These are phyloP conservation scores for Xestia xanthographa DNA, from an alignment of 2,888 invertebrate species.

Conservation along the genomic window DNA sequence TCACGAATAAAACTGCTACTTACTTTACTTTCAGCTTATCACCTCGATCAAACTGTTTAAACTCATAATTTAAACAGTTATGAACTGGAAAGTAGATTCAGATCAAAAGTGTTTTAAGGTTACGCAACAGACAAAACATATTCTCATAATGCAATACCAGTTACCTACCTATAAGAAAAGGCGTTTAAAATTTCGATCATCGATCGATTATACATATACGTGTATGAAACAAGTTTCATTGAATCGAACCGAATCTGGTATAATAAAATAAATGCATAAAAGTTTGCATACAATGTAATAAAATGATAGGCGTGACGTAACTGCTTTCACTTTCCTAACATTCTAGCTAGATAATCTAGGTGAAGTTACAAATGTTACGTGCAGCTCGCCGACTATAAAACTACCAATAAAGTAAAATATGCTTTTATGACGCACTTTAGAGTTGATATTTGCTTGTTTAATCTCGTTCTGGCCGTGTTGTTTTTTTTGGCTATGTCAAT, in stretches of 20 bases:
- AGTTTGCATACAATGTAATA: conserved; percentile 53
- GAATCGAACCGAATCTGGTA: conserved; percentile 31
- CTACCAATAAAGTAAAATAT: conserved; percentile 24
- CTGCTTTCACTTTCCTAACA: conserved; percentile 73
- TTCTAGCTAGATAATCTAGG: conserved; percentile 71
- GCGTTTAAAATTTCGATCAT: conserved; percentile 4
- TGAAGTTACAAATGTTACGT: conserved; percentile 62
- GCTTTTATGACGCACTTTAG: conserved; percentile 26
- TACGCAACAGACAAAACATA: conserved; percentile 39
- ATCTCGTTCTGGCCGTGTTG: conserved; percentile 11
- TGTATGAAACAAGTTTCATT: conserved; percentile 38
- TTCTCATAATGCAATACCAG: neutral
- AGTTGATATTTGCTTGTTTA: conserved; percentile 49
- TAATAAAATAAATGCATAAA: conserved; percentile 43
- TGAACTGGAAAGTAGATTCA: conserved; percentile 47
- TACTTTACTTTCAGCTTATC: conserved; percentile 44
- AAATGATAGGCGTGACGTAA: conserved; percentile 62
- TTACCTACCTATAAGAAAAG: conserved; percentile 24
- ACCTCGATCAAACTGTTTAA: conserved; percentile 38
- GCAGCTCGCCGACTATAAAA: conserved; percentile 38
- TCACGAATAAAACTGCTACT: conserved; percentile 23
- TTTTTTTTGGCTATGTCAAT: conserved; percentile 49
- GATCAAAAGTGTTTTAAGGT: conserved; percentile 45
- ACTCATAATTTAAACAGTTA: conserved; percentile 38
- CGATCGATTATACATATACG: neutral